Evolutionary conservation across 2,113 vertebrate species (phyloP), one percentile per base, ranked within the genome.

Genomic region (Oriolus oriolus): DNA sequence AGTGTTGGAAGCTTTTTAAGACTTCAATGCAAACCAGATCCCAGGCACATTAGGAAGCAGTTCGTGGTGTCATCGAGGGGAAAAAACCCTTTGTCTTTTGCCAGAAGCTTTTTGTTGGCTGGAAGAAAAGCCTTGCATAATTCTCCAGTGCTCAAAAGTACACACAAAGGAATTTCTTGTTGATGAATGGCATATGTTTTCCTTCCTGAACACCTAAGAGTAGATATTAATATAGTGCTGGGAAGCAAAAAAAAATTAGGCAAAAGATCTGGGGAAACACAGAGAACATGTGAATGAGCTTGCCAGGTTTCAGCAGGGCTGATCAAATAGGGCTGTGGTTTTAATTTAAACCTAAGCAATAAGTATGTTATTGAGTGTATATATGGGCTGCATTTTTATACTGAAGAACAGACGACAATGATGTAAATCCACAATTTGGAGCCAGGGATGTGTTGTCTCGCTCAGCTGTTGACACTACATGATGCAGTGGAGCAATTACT

Each of bases 21-120:
- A 22, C 57, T 87, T 77, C 53, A 88, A 33, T 81, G 64, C 33
- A 86, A 60, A 86, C 39, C 79, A 90, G 47, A 86, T 90, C 52
- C 20, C 54, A 47, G 68, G 59, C 85, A 81, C 14, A 4, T 74
- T 66, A 92, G 75, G 85, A 90, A 63, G 82, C 26, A 92, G 65
- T 76, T 84, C n/a, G 8, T 90, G 57, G 57, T 92, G 87, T 96
- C 81, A 73, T 35, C 0, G 5, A 23, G 23, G 45, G 5, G 7
- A 5, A 16, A 13, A 56, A 59, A 8, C 11, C 6, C 8, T 37
- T 5, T 28, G 13, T 73, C 71, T 93, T 65, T 73, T 77, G 92
- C 85, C 90, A 93, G 88, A 54, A 90, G 39, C 13, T 84, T 80
- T 93, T 66, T 59, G 26, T 93, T 96, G 79, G 75, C 93, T 92